Conservation (phyloP, 2,113 vertebrate species). For the Aldabrachelys gigantea region DNA sequence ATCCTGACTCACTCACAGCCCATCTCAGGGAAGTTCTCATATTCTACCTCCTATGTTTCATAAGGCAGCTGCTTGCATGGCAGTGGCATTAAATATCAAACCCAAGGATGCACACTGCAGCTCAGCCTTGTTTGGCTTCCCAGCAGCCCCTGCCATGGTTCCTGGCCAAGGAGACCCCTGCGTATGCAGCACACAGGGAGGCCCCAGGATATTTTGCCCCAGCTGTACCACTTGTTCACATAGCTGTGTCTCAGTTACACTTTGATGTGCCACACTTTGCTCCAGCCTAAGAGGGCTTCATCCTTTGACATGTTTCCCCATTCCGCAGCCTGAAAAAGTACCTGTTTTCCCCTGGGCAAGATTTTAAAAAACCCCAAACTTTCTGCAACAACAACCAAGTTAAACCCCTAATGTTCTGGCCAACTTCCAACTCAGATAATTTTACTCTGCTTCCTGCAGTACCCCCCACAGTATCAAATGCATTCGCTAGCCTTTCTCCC, state of each 20-base stretch:
- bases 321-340: not conserved
- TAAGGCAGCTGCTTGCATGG: conserved; percentile 58
- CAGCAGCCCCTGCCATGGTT: conserved; percentile 49
- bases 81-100: conserved; percentile 63
- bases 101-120: conserved; percentile 50
- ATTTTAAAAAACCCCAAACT: not conserved
- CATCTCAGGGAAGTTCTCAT: conserved; percentile 4
- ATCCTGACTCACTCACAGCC: not conserved
- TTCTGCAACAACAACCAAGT: not conserved
- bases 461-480: not conserved
- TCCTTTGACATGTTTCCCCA: not conserved
- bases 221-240: not conserved
- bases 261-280: not conserved
- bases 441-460: not conserved
- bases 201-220: conserved; percentile 37
- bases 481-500: not conserved
- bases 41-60: conserved; percentile 33
- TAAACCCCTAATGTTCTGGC: not conserved
- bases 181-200: conserved; percentile 46
- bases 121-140: conserved; percentile 47
- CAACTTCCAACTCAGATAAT: not conserved
- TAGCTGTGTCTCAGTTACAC: conserved; percentile 45
- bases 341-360: not conserved
- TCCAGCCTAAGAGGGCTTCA: conserved; percentile 1
- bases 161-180: conserved; percentile 60